Conservation (phyloP, 2,888 invertebrate genomes). For the Halocaridina rubra region DNA sequence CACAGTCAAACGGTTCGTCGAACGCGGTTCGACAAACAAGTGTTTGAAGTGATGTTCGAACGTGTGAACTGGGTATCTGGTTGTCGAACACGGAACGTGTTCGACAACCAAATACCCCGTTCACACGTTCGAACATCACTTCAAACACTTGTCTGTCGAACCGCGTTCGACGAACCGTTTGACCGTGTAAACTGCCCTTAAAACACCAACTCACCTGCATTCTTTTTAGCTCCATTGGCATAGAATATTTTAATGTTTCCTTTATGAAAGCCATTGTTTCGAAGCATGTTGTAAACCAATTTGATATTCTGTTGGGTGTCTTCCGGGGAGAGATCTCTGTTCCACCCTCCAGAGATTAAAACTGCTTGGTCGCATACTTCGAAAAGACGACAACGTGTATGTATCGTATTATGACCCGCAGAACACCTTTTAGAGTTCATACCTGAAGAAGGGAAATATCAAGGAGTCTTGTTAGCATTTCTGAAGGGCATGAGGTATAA, state of each 20-base stretch:
- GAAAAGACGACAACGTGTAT: conserved; percentile 69
- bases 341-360: conserved; percentile 72
- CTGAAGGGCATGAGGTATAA: too few species aligned
- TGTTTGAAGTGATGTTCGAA: too few species aligned
- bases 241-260: conserved; percentile 71
- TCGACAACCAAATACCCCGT: too few species aligned
- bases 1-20: too few species aligned
- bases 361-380: conserved; percentile 72
- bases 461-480: too few species aligned
- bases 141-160: too few species aligned
- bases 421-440: conserved; percentile 70
- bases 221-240: conserved; percentile 69
- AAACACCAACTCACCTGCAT: conserved; percentile 65
- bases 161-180: too few species aligned
- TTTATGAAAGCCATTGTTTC: conserved; percentile 69
- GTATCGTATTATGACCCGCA: conserved; percentile 68
- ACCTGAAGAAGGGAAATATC: background rate
- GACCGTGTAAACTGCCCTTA: too few species aligned
- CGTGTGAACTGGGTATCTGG: too few species aligned
- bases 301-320: conserved; percentile 68
- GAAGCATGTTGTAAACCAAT: conserved; percentile 69
- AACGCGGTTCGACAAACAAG: too few species aligned
- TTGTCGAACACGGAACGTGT: too few species aligned
- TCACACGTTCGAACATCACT: too few species aligned
- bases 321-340: conserved; percentile 68